Conservation (phyloP, 2,113 vertebrate species). For the Aphelocoma coerulescens region DNA sequence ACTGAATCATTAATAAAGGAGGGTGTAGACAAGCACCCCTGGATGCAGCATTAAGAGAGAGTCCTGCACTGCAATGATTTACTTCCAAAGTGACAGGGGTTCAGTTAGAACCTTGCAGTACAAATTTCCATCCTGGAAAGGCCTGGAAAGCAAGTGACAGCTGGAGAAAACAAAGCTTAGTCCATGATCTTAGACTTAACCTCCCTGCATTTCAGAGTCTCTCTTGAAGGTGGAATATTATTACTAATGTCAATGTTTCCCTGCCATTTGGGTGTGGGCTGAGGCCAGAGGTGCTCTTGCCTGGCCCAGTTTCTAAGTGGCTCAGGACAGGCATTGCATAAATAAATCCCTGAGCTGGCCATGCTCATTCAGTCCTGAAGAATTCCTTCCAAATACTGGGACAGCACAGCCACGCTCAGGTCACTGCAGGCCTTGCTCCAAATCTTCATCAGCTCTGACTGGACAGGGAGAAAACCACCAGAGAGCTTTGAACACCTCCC, state of each 20-base stretch:
- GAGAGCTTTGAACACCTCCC: background rate
- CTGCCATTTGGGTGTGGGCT: background rate
- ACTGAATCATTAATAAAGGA: background rate
- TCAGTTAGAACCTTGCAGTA: background rate
- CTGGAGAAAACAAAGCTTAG: background rate
- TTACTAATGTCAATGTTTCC: background rate
- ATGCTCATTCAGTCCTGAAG: accelerated
- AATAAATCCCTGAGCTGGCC: background rate
- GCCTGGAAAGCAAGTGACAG: background rate
- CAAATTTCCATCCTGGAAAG: background rate
- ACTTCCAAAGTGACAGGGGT: background rate
- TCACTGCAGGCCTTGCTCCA: background rate
- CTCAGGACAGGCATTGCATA: background rate
- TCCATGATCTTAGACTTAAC: background rate
- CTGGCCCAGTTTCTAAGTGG: background rate
- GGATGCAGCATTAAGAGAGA: background rate
- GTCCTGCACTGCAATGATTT: background rate
- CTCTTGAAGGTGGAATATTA: background rate
- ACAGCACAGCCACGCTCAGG: background rate
- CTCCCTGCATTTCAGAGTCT: background rate
- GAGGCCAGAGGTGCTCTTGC: background rate
- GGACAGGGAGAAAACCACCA: background rate
- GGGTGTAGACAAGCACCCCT: background rate
- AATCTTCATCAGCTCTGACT: background rate
- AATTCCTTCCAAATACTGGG: background rate